Base-by-base conservation (phyloP, 2,113 vertebrate genomes). In the Leptocoma aspasia region DNA sequence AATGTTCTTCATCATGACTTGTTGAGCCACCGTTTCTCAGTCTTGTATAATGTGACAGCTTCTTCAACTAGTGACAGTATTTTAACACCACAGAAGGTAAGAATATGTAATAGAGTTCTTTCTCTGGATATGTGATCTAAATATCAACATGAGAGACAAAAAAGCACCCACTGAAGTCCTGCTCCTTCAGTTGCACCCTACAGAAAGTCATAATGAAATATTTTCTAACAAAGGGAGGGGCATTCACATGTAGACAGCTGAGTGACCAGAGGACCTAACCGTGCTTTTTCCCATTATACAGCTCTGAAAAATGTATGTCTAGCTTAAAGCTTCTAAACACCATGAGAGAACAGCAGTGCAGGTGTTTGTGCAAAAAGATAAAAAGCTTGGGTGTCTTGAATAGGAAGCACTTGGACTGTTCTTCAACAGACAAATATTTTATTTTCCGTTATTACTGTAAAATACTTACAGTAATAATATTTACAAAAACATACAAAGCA, bases 81-180 rank as follows among this genome's bases (percentile, higher is more conserved):
- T 88, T 83, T 89, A 89, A 61, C 30, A 78, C 11, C 37, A 83
- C 28, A 47, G 77, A 92, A 92, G 39, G 56, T 44, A 91, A 28
- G 35, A 73, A 75, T 19, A 77, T 19, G 22, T 93, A 77, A 73
- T 10, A 76, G 42, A 84, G 16, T 22, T 77, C n/a, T 45, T 64
- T 42, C 47, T 65, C 35, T 49, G 72, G 12, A 21, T 73, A 82
- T 81, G 47, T 59, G 47, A 70, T 66, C 19, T 41, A 72, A 94
- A 75, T 76, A 87, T 7, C 60, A 89, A 63, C 2, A 50, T 23
- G 1, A 72, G 18, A 82, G 18, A 20, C 27, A 56, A 79, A 83
- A 86, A 80, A n/a, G 6, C 24, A 53, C 3, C 9, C 1, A 0
- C 0, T n/a, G n/a, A 61, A 82, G 42, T 41, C 14, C 4, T 41